These are phyloP conservation scores for Embidobia sp. DNA, from an alignment of 2,888 invertebrate species.

Conservation along the genomic window DNA sequence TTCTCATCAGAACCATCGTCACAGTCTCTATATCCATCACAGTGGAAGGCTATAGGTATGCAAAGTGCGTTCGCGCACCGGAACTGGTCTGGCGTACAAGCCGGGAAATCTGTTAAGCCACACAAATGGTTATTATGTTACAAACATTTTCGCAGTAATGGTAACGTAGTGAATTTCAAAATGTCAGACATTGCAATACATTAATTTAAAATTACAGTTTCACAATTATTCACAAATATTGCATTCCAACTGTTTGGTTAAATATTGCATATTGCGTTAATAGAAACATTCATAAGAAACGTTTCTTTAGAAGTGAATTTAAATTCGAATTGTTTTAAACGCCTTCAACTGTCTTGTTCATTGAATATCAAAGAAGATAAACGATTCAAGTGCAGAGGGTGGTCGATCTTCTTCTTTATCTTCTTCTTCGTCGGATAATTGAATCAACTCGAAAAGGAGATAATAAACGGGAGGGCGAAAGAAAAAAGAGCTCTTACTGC, in stretches of 20 bases:
- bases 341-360: constrained; percentile 7
- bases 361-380: constrained; percentile 25
- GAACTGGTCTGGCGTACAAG: constrained; percentile 95
- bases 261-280: too few species aligned
- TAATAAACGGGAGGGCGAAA: constrained; percentile 14
- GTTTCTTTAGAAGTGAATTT: too few species aligned
- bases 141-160: background rate
- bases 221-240: too few species aligned
- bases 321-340: too few species aligned
- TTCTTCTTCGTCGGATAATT: constrained; percentile 37
- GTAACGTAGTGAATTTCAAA: too few species aligned
- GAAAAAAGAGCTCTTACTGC: constrained; percentile 84
- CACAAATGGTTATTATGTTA: constrained; percentile 24
- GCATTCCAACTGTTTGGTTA: too few species aligned
- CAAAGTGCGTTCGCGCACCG: constrained; percentile 96
- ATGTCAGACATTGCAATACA: too few species aligned
- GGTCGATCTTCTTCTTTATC: constrained; percentile 14
- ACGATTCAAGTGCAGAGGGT: constrained; percentile 15
- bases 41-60: constrained; percentile 93
- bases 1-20: constrained; percentile 94
- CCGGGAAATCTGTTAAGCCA: constrained; percentile 88
- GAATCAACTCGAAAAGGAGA: constrained; percentile 37
- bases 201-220: too few species aligned
- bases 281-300: too few species aligned
- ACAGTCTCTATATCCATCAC: constrained; percentile 95